These are phyloP conservation scores for Tadarida brasiliensis DNA, from an alignment of 2,797 vertebrate species.

Conservation along the genomic window DNA sequence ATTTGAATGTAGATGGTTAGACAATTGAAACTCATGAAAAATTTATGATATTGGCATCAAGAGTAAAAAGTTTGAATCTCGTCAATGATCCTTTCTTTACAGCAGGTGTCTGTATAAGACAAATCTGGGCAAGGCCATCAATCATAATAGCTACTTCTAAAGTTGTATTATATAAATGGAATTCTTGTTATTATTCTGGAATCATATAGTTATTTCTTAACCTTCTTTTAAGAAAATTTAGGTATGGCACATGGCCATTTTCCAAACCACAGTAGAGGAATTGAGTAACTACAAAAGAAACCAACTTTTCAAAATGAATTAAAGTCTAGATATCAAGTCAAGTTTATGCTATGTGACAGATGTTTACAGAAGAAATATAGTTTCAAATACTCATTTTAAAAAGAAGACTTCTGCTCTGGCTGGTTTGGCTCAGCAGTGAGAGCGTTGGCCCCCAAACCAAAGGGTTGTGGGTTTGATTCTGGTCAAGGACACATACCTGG, in stretches of 20 bases:
- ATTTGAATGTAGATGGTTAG: background rate
- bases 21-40: background rate
- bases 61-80: background rate
- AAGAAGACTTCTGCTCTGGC: background rate
- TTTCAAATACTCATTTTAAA: background rate
- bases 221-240: background rate
- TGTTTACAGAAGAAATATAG: conserved; percentile 6
- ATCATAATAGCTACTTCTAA: background rate
- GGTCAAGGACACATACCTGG: too few relatives aligned
- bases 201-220: background rate
- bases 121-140: background rate
- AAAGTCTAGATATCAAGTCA: background rate
- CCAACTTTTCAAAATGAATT: conserved; percentile 45
- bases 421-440: too few relatives aligned
- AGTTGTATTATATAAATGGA: background rate
- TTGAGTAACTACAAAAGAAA: background rate
- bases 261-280: background rate
- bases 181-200: background rate
- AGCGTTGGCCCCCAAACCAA: too few relatives aligned
- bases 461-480: too few relatives aligned
- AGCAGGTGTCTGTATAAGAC: background rate
- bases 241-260: background rate
- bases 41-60: background rate
- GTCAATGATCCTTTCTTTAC: background rate
- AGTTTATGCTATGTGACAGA: background rate